Base-by-base conservation (phyloP, 2,888 invertebrate genomes). In the Limnephilus auricula region DNA sequence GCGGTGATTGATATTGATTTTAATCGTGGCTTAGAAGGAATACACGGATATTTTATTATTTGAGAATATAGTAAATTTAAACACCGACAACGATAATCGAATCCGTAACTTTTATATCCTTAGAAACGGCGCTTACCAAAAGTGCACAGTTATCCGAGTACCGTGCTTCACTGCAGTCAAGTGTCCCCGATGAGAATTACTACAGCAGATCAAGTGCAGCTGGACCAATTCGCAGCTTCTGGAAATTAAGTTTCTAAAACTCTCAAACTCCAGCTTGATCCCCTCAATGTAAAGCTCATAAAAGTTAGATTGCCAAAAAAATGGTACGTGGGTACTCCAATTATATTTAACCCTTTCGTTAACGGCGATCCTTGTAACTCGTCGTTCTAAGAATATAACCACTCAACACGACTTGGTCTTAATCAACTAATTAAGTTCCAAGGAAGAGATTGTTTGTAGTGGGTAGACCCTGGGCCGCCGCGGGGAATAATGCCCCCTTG, bases 381-480 rank as follows among this genome's bases (percentile, higher is more conserved):
- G n/a, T 65, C 6, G 25, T 65, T 65, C 65, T 65, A 65, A 65
- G 65, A 65, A 65, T 65, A 65, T 65, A 65, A 65, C 65, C 25
- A 65, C 45, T 32, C 90, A 85, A 79, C 65, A 85, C 30, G 82
- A 50, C 89, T 65, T 65, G 89, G 79, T 89, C 90, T 92, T 91
- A 92, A 92, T 92, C 92, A 92, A 92, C 92, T 92, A 92, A 92
- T 92, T 92, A 90, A 80, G 89, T 92, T 92, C 89, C 82, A 78
- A 40, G 90, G 90, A 65, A 65, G 25, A 65, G 65, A 65, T 65
- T 65, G 65, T 65, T 65, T 65, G 65, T 65, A n/a, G 65, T 65
- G 65, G 65, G 65, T 65, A n/a, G 25, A 65, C 5, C 65, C 25
- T 12, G 65, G 65, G 90, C 90, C 83, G 79, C 32, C n/a, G 34